Percentiles rank a stretch among this genome's conserved stretches.
Evolutionary conservation across 2,797 vertebrate species (phyloP).

Genomic region (Syndactyla subalaris): DNA sequence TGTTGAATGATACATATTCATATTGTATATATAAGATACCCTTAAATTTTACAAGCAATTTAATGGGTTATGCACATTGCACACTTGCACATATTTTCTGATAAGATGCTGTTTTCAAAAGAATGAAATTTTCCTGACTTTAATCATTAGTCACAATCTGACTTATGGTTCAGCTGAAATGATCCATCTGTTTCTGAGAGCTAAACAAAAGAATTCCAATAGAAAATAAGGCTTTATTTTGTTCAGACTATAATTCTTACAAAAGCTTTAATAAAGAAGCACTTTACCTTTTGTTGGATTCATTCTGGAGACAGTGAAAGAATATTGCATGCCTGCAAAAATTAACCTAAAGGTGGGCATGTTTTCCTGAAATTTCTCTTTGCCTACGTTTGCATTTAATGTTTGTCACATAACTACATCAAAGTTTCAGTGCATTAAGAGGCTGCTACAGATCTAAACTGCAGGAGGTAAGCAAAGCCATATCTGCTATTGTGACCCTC

Average conservation of each 20-base stretch:
- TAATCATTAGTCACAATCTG: neutral
- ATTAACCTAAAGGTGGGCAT: neutral
- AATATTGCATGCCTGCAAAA: neutral
- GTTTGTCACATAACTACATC: neutral
- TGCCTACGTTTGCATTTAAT: neutral
- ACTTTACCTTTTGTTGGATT: neutral
- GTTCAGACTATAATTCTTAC: neutral
- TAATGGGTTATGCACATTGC: neutral
- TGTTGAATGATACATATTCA: neutral
- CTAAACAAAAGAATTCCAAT: neutral
- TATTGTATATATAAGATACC: neutral
- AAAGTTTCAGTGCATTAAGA: neutral
- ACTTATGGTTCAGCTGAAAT: conserved; percentile 32
- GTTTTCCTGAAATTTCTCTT: neutral
- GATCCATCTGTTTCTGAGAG: conserved; percentile 19
- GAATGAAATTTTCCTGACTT: neutral
- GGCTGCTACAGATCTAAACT: neutral
- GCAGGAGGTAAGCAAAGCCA: neutral
- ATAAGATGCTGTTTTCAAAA: neutral
- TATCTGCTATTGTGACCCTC: neutral
- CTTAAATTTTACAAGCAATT: neutral
- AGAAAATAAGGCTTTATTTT: neutral
- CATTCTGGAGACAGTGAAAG: neutral
- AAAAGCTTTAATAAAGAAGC: neutral
- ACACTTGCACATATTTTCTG: neutral